phyloP scores from a whole-genome alignment of 2,797 vertebrate species.

The Syndactyla subalaris region DNA sequence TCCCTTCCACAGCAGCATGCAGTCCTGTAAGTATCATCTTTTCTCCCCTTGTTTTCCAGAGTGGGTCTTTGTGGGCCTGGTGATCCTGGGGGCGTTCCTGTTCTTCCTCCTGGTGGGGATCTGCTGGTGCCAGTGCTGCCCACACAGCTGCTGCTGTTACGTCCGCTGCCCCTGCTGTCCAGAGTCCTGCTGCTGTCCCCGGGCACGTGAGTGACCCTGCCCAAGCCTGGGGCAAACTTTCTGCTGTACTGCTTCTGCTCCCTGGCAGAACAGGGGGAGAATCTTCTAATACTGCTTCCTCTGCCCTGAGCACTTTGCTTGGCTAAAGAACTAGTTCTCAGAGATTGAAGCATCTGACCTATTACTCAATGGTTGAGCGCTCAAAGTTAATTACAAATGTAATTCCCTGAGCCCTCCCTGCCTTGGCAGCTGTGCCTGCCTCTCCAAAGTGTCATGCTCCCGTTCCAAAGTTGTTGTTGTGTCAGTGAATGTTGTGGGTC shows the following conservation, averaged over 20 bases:
- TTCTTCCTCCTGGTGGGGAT: slow-evolving; percentile 90
- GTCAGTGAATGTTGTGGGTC: neutral
- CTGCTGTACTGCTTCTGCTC: neutral
- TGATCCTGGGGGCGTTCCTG: slow-evolving; percentile 86
- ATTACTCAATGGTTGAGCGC: slow-evolving; percentile 28
- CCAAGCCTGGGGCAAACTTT: neutral
- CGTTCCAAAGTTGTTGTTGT: neutral
- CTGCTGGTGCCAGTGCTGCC: slow-evolving; percentile 99
- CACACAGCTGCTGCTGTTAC: slow-evolving; percentile 97
- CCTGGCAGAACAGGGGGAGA: slow-evolving; percentile 3
- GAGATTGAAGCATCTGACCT: slow-evolving; percentile 32
- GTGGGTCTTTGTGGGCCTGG: slow-evolving; percentile 93
- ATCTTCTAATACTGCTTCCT: neutral
- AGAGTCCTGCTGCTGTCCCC: slow-evolving; percentile 94
- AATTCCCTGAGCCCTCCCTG: neutral
- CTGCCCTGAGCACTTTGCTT: neutral
- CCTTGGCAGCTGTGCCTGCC: slow-evolving; percentile 10
- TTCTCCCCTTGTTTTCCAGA: slow-evolving; percentile 79
- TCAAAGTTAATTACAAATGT: slow-evolving; percentile 62
- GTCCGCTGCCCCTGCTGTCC: slow-evolving; percentile 96
- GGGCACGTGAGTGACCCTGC: slow-evolving; percentile 86
- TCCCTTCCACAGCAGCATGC: neutral
- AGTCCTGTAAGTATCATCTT: neutral
- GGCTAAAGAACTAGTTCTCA: neutral
- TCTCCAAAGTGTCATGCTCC: neutral